Evolutionary conservation across 2,888 invertebrate species (phyloP), one percentile per base, ranked within the genome.

Genomic region (Drosophila kambysellisi): DNA sequence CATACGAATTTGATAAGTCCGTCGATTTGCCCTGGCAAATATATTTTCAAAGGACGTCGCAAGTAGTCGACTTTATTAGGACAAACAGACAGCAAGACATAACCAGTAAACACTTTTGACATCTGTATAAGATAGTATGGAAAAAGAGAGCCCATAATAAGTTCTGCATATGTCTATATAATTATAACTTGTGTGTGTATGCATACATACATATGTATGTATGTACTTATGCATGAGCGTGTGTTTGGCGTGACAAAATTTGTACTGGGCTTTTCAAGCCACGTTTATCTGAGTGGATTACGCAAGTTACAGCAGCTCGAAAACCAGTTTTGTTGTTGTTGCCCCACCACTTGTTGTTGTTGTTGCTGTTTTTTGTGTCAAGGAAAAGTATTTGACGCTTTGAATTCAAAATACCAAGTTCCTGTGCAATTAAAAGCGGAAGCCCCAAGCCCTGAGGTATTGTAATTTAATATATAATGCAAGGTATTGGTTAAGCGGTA

Each of bases 281-380:
- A 88, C 82, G 86, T 81, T 82, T 76, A 60, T 53, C 29, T 39
- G 63, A 65, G 53, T 69, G 65, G 63, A 81, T 85, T 85, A 85
- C 89, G 89, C 74, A 88, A 85, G 65, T 72, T 69, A 71, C 72
- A 73, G 33, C 30, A 37, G 59, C 62, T 50, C 65, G 57, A 46
- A 90, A 85, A 86, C 90, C 74, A 74, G 85, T 86, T 83, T 69
- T 74, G 74, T 59, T 79, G 35, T 50, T 57, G 52, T 15, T 48
- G 56, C 51, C 17, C 11, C 35, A 35, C 43, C 39, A 58, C 29
- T 58, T 50, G 15, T 8, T 25, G 15, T 62, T 61, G 58, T 78
- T 66, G 48, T 53, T 79, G 71, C 62, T 70, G 32, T 56, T 65
- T 81, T 79, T 65, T 46, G 52, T 82, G 79, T 78, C 79, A 74